phyloP scores from a whole-genome alignment of 1,140 invertebrate species.

The Saxidomus purpurata region DNA sequence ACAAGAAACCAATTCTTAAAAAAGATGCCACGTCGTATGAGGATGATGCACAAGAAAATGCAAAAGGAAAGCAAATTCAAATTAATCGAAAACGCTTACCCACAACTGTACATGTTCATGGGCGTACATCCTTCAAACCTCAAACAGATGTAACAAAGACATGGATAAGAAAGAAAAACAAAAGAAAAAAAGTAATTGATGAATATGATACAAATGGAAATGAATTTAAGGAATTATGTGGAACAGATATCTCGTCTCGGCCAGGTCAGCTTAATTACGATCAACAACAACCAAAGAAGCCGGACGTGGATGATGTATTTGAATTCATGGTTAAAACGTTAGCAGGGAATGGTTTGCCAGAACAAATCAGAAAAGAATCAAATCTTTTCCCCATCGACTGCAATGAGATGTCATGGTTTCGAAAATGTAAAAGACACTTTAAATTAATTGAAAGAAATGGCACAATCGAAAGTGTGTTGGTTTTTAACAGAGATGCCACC shows the following conservation, averaged over 20 bases:
- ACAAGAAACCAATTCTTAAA: too few species aligned
- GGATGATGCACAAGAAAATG: not conserved
- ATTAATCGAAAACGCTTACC: too few species aligned
- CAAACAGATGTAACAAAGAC: not conserved
- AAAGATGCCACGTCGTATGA: too few species aligned
- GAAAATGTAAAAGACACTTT: conserved; percentile 18
- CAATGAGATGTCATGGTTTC: conserved; percentile 4
- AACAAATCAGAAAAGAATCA: conserved; percentile 38
- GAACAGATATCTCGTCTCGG: not conserved
- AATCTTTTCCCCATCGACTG: conserved; percentile 27
- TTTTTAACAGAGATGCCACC: conserved; percentile 24
- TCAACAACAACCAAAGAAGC: not conserved
- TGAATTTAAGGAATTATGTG: not conserved
- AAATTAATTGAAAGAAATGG: conserved; percentile 37
- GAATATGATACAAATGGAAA: not conserved
- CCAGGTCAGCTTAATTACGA: not conserved
- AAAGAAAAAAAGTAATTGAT: not conserved
- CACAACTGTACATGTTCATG: too few species aligned
- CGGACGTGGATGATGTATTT: conserved; percentile 46
- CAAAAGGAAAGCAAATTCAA: conserved; percentile 5
- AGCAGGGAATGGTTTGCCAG: conserved; percentile 28
- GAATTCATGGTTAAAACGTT: conserved; percentile 40
- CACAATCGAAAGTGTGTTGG: not conserved
- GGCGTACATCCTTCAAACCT: too few species aligned
- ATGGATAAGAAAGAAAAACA: not conserved